Evolutionary conservation across 2,888 invertebrate species (phyloP).

Genomic region (Tetranychus piercei): DNA sequence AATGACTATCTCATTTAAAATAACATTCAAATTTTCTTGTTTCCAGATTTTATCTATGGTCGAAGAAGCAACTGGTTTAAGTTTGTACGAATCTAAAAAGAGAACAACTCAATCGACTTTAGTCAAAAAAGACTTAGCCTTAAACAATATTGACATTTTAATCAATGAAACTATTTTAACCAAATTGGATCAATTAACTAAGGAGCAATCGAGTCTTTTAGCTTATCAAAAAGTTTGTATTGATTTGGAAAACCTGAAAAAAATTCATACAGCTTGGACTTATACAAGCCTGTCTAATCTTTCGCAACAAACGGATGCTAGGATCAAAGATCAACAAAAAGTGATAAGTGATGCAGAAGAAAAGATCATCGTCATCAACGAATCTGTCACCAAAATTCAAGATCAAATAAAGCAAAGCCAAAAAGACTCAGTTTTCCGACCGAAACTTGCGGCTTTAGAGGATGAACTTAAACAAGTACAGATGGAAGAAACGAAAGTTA

Average conservation of each 20-base stretch:
- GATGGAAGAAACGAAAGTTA: constrained; percentile 46
- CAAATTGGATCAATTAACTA: constrained; percentile 59
- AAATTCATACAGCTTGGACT: constrained; percentile 53
- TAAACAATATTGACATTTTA: constrained; percentile 64
- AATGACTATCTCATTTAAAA: not conserved
- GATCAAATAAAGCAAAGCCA: constrained; percentile 36
- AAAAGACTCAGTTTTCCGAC: constrained; percentile 49
- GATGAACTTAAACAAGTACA: constrained; percentile 44
- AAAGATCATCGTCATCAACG: constrained; percentile 40
- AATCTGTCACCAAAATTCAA: constrained; percentile 35
- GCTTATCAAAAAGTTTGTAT: constrained; percentile 67
- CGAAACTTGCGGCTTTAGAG: constrained; percentile 46
- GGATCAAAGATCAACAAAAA: constrained; percentile 8
- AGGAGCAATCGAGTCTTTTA: constrained; percentile 61
- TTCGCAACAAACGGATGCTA: constrained; percentile 7
- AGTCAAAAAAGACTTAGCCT: constrained; percentile 73
- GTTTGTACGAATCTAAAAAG: constrained; percentile 86
- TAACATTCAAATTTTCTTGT: not conserved
- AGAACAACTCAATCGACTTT: constrained; percentile 66
- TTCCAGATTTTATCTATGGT: constrained; percentile 79
- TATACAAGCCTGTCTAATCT: constrained; percentile 40
- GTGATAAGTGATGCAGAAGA: constrained; percentile 31
- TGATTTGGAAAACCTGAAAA: constrained; percentile 60
- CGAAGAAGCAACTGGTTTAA: constrained; percentile 94
- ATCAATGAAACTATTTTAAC: constrained; percentile 70